Percentiles rank a stretch among this genome's conserved stretches.
These are phyloP conservation scores for Notodonta dromedarius DNA, from an alignment of 2,888 invertebrate species.

Conservation along the genomic window DNA sequence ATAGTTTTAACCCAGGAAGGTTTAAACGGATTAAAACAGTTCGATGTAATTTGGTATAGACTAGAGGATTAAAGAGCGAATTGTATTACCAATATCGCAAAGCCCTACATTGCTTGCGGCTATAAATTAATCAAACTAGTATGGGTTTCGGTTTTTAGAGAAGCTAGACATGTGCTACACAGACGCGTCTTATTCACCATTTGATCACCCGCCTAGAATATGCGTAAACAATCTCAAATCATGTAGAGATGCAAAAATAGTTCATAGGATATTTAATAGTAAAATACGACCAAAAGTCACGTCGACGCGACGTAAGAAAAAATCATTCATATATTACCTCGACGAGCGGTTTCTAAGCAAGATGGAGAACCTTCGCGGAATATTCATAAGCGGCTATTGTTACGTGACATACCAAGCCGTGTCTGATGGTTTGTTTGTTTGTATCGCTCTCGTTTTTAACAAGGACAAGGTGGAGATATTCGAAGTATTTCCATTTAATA, in stretches of 20 bases:
- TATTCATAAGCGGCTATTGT: conserved; percentile 53
- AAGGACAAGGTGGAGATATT: conserved; percentile 36
- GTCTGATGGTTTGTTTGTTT: conserved; percentile 39
- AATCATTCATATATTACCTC: background rate
- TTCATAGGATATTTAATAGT: background rate
- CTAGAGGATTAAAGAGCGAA: no score
- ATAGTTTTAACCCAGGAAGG: no score
- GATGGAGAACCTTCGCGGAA: conserved; percentile 49
- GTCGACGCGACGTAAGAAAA: background rate
- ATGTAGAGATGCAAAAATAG: background rate
- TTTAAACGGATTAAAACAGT: no score
- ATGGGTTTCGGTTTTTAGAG: no score
- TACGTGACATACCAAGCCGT: conserved; percentile 40
- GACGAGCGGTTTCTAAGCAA: conserved; percentile 20
- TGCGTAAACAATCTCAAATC: no score
- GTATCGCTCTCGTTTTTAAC: conserved; percentile 46
- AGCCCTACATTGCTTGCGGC: no score
- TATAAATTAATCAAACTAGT: no score
- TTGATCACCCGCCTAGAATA: no score
- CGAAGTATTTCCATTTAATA: background rate
- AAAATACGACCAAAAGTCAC: background rate
- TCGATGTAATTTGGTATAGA: no score
- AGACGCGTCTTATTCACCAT: no score
- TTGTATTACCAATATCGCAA: no score
- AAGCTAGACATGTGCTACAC: no score